These are phyloP conservation scores for Sitophilus oryzae DNA, from an alignment of 1,140 invertebrate genomes.

Conservation along the genomic window DNA sequence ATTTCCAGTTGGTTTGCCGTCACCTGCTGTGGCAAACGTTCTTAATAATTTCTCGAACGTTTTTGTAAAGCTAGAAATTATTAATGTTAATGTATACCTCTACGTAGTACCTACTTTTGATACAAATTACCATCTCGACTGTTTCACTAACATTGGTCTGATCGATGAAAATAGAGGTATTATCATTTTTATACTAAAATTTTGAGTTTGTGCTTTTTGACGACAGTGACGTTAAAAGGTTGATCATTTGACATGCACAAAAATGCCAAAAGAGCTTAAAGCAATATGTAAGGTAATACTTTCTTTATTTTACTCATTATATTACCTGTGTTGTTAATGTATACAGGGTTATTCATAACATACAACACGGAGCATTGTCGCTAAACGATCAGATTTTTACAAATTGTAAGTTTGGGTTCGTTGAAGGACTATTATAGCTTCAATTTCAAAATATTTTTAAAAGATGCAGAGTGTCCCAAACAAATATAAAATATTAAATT, in stretches of 20 bases:
- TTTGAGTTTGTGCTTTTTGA: constrained; percentile 8
- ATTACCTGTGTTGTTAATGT: too few species aligned
- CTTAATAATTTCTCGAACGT: constrained; percentile 2
- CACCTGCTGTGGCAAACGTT: constrained; percentile 5
- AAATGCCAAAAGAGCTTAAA: too few species aligned
- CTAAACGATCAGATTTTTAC: too few species aligned
- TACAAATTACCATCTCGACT: constrained; percentile 7
- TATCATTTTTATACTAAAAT: constrained; percentile 22
- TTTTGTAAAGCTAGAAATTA: neutral
- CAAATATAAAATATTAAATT: too few species aligned
- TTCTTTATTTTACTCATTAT: too few species aligned
- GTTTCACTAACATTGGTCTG: neutral
- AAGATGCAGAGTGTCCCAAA: too few species aligned
- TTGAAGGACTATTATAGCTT: too few species aligned
- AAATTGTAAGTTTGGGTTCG: too few species aligned
- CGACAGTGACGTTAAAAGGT: constrained; percentile 7
- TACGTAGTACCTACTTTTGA: neutral
- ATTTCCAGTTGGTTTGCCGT: neutral
- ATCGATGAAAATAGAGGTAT: constrained; percentile 5
- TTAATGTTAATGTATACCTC: neutral
- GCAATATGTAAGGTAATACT: too few species aligned
- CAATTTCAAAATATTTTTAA: too few species aligned
- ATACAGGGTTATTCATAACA: too few species aligned
- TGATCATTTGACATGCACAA: constrained; percentile 5
- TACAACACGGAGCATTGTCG: too few species aligned